Conservation (phyloP, 2,888 invertebrate genomes). For the Drosophila neutralis region DNA sequence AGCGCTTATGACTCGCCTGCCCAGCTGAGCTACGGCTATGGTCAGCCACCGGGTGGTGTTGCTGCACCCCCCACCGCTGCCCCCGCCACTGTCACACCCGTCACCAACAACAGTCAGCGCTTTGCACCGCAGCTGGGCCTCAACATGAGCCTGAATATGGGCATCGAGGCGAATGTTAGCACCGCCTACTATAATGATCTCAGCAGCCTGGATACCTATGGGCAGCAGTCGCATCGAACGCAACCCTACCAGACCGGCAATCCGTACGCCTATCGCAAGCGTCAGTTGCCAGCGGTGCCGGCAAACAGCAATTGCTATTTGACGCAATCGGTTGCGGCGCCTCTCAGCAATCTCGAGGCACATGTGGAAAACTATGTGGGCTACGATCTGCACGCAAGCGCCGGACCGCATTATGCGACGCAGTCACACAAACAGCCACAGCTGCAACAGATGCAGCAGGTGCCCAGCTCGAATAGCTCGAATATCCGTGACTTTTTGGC, state of each 20-base stretch:
- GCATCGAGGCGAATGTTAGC: conserved; percentile 51
- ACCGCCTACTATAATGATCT: conserved; percentile 76
- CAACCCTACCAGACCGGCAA: conserved; percentile 35
- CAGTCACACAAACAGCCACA: conserved; percentile 21
- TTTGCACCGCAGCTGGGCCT: conserved; percentile 43
- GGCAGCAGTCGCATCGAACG: conserved; percentile 50
- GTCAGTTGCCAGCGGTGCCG: conserved; percentile 29
- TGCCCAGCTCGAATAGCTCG: conserved; percentile 67
- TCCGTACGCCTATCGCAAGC: conserved; percentile 67
- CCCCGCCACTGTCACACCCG: conserved; percentile 3
- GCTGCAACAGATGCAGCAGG: background rate
- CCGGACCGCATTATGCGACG: conserved; percentile 20
- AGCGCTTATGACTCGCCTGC: conserved; percentile 56
- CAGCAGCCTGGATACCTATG: conserved; percentile 66
- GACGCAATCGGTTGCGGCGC: conserved; percentile 31
- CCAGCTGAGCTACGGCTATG: conserved; percentile 59
- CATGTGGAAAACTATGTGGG: conserved; percentile 66
- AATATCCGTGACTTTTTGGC: conserved; percentile 84
- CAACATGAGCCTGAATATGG: conserved; percentile 41
- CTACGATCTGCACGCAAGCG: conserved; percentile 52
- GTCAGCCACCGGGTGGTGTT: conserved; percentile 8
- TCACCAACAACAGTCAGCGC: conserved; percentile 33
- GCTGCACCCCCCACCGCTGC: background rate
- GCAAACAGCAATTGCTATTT: conserved; percentile 54
- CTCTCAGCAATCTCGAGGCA: conserved; percentile 57